Evolutionary conservation across 2,113 vertebrate species (phyloP).

Genomic region (Xiphophorus couchianus): DNA sequence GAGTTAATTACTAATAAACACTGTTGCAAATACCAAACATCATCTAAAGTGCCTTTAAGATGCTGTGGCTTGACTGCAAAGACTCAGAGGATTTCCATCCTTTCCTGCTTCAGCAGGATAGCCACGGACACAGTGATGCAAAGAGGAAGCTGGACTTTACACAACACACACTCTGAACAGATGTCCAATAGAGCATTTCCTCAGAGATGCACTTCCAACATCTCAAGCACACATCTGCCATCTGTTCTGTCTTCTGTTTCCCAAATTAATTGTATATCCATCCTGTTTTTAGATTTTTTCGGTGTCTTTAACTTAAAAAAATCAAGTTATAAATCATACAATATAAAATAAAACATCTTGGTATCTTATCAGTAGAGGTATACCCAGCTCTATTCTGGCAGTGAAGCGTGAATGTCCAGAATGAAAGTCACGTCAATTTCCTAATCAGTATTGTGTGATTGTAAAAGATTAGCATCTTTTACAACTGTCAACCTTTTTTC

Average conservation of each 20-base stretch:
- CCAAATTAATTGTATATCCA: neutral
- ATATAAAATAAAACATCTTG: neutral
- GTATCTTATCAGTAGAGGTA: no score
- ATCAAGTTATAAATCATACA: neutral
- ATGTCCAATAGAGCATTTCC: neutral
- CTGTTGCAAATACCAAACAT: neutral
- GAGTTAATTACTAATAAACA: neutral
- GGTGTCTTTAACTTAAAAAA: neutral
- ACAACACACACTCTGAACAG: neutral
- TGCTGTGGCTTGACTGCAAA: neutral
- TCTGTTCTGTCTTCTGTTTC: neutral
- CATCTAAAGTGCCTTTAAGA: no score
- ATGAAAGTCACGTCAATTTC: no score
- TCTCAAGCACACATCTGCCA: neutral
- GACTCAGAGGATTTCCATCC: neutral
- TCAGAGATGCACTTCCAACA: neutral
- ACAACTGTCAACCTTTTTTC: no score
- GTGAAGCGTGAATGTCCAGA: no score
- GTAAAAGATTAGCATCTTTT: no score
- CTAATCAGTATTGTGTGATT: no score
- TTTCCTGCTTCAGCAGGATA: no score
- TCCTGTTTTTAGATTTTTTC: neutral
- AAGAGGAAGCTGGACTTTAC: no score
- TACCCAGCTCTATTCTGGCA: no score
- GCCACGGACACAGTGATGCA: neutral